These are phyloP conservation scores for Otus scops DNA, from an alignment of 2,797 vertebrate genomes.

Conservation along the genomic window DNA sequence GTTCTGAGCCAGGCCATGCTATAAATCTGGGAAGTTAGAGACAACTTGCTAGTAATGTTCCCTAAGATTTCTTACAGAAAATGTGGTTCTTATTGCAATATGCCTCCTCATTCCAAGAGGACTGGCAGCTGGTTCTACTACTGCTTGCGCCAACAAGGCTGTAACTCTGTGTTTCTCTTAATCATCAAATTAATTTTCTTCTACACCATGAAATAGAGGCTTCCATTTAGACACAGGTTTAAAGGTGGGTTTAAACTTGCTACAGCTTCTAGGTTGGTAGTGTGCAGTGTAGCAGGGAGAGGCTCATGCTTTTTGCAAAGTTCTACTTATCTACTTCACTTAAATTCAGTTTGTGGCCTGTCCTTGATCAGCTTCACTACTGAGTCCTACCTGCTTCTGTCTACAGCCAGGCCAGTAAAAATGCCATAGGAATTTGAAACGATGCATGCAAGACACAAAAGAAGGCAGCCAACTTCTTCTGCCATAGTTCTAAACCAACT, in stretches of 20 bases:
- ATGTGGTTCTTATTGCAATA: slow-evolving; percentile 23
- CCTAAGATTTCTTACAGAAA: neutral
- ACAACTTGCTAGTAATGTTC: neutral
- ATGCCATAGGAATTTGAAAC: neutral
- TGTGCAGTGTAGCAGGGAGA: neutral
- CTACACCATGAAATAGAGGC: neutral
- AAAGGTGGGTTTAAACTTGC: neutral
- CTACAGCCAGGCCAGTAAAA: neutral
- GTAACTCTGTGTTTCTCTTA: neutral
- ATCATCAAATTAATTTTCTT: neutral
- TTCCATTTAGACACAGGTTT: neutral
- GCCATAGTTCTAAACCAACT: neutral
- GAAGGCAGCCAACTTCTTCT: neutral
- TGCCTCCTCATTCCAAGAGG: neutral
- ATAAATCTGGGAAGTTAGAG: slow-evolving; percentile 10
- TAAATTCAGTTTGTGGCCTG: neutral
- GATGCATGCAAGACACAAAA: rapidly evolving
- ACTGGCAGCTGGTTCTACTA: neutral
- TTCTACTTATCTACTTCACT: neutral
- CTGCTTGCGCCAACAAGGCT: neutral
- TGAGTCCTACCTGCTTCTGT: neutral
- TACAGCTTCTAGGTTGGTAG: neutral
- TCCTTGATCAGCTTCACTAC: neutral
- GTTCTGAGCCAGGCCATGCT: slow-evolving; percentile 12
- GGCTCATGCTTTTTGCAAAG: neutral